Evolutionary conservation across 2,113 vertebrate genomes (phyloP).

Genomic region (Ammodytes dubius): DNA sequence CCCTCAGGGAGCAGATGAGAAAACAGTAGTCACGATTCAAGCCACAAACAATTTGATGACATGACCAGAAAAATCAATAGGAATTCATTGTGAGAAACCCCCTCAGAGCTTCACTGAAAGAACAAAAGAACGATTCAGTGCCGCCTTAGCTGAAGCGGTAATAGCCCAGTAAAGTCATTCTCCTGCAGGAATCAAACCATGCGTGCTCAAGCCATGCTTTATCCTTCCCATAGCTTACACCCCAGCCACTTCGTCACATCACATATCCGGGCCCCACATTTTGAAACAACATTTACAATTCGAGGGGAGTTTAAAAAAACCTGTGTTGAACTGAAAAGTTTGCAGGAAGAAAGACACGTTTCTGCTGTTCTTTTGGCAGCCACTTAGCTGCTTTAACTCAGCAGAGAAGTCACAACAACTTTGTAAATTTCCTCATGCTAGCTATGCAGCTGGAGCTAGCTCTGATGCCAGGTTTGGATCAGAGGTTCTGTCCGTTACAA

Average conservation of each 20-base stretch:
- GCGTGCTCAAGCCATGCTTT: slow-evolving; percentile 63
- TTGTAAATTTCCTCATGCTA: slow-evolving; percentile 20
- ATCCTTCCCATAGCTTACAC: slow-evolving; percentile 58
- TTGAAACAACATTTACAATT: slow-evolving; percentile 48
- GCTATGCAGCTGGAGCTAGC: slow-evolving; percentile 5
- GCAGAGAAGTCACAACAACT: slow-evolving; percentile 34
- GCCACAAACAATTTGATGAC: slow-evolving; percentile 73
- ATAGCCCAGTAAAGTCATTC: slow-evolving; percentile 68
- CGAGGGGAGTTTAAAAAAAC: slow-evolving; percentile 40
- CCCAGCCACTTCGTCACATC: slow-evolving; percentile 12
- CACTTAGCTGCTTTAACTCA: slow-evolving; percentile 21
- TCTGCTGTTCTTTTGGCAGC: slow-evolving; percentile 20
- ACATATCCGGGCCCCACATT: slow-evolving; percentile 17
- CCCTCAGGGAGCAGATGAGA: slow-evolving; percentile 71
- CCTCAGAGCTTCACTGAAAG: slow-evolving; percentile 60
- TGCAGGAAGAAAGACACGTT: slow-evolving; percentile 12
- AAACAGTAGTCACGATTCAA: slow-evolving; percentile 72
- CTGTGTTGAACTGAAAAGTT: slow-evolving; percentile 35
- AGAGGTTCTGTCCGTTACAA: neutral
- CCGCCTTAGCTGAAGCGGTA: slow-evolving; percentile 55
- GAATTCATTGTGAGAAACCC: slow-evolving; percentile 72
- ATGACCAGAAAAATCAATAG: slow-evolving; percentile 79
- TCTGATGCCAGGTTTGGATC: slow-evolving; percentile 5
- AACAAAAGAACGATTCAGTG: slow-evolving; percentile 74
- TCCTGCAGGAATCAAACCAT: slow-evolving; percentile 72